phyloP scores from a whole-genome alignment of 2,888 invertebrate genomes.

The Phytoseiulus persimilis region DNA sequence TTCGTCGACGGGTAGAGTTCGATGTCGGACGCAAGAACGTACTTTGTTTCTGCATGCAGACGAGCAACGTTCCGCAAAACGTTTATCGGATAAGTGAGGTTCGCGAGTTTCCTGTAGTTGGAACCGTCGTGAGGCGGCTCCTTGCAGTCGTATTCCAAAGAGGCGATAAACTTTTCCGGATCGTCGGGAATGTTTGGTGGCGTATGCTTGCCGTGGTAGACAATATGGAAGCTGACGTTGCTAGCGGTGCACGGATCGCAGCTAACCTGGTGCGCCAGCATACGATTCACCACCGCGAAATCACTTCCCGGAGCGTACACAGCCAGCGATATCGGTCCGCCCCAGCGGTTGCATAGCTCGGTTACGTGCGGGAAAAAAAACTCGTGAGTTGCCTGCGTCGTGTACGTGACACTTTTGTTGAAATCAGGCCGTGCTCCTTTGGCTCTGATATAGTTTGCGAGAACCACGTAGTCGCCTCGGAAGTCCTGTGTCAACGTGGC shows the following conservation, averaged over 20 bases:
- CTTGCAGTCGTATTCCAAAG: not conserved
- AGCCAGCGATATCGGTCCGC: slow-evolving; percentile 75
- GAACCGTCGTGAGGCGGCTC: not conserved
- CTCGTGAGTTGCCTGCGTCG: slow-evolving; percentile 82
- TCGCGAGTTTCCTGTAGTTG: slow-evolving; percentile 53
- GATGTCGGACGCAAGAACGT: slow-evolving; percentile 46
- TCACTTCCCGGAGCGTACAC: slow-evolving; percentile 79
- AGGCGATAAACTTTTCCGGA: slow-evolving; percentile 37
- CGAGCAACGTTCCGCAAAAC: slow-evolving; percentile 46
- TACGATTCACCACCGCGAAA: slow-evolving; percentile 65
- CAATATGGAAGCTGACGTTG: slow-evolving; percentile 77
- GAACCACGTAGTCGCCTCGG: slow-evolving; percentile 10
- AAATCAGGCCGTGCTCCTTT: slow-evolving; percentile 55
- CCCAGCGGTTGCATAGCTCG: slow-evolving; percentile 75
- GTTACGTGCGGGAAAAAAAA: slow-evolving; percentile 74
- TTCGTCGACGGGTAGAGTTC: slow-evolving; percentile 46
- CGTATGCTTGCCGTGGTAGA: slow-evolving; percentile 70
- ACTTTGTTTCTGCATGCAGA: slow-evolving; percentile 44
- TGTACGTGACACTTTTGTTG: slow-evolving; percentile 78
- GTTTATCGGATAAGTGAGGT: slow-evolving; percentile 49
- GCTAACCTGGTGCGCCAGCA: slow-evolving; percentile 70
- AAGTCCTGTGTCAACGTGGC: not conserved
- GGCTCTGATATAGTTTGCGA: slow-evolving; percentile 24
- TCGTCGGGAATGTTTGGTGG: slow-evolving; percentile 41
- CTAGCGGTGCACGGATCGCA: slow-evolving; percentile 67